Evolutionary conservation across 2,797 vertebrate species (phyloP), one percentile per base, ranked within the genome.

Genomic region (Epinephelus coioides): DNA sequence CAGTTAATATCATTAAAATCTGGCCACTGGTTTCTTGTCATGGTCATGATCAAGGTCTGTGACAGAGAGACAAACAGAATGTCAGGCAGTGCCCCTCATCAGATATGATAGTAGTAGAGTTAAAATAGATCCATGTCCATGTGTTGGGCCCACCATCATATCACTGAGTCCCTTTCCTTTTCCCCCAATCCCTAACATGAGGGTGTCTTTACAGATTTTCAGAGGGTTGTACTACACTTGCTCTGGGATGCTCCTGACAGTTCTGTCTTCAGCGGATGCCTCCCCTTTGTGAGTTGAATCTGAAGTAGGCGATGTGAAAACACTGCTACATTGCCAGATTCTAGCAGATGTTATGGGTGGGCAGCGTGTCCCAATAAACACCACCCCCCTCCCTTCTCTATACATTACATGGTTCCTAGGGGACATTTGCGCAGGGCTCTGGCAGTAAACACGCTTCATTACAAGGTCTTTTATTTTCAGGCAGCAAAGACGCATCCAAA

Each of bases 401-500:
- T 84, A 78, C 53, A 84, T 85, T 83, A 73, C 81, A 87, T 55
- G 75, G 78, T 63, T 85, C 83, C 82, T 73, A 6, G 57, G 81
- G 79, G 83, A 92, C 73, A 76, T 79, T 88, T 73, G 61, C 4
- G 15, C 56, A 57, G 43, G 53, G 62, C 77, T 76, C 62, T 49
- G 59, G 76, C 85, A 84, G 85, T 88, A 91, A 91, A 88, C 85
- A 89, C 12, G 73, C 65, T 75, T 89, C 85, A 90, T 90, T 90
- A 89, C 85, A 82, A 81, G 87, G 76, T 83, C 68, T 90, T 91
- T 91, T 89, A 88, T 86, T 89, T 92, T 82, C 83, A 74, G 62
- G 66, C 72, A 2, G 76, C 69, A 57, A 74, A 81, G 72, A 88
- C 9, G 76, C 83, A 86, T 87, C 74, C 76, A 82, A 91, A 92